Conservation (phyloP, 2,888 invertebrate genomes). For the Ecdyonurus torrentis region DNA sequence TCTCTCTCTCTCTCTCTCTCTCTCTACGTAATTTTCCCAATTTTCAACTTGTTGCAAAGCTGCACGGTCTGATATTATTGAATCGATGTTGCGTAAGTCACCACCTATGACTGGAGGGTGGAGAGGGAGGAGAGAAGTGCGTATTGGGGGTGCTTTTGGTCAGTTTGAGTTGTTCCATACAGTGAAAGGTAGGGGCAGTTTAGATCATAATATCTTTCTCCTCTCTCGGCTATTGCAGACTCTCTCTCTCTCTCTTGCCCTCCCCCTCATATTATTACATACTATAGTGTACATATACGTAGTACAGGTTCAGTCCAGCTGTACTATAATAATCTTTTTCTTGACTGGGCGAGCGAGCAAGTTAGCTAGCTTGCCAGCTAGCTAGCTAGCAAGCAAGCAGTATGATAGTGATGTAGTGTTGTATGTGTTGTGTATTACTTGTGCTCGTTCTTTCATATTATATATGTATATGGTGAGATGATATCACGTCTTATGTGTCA, state of each 20-base stretch:
- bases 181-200: not conserved
- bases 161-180: too few relatives aligned
- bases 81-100: too few relatives aligned
- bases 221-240: not conserved
- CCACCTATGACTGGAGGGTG: too few relatives aligned
- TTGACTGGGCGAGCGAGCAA: not conserved
- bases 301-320: not conserved
- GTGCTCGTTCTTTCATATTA: too few relatives aligned
- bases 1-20: too few relatives aligned
- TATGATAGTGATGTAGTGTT: not conserved
- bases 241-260: not conserved
- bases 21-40: too few relatives aligned
- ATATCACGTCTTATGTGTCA: not conserved
- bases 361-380: not conserved
- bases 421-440: not conserved
- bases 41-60: too few relatives aligned
- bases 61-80: too few relatives aligned
- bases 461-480: too few relatives aligned
- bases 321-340: not conserved
- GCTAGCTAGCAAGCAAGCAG: not conserved
- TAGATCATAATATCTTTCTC: not conserved
- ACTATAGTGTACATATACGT: not conserved
- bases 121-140: not conserved
- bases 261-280: not conserved
- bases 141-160: not conserved